Base-by-base conservation (phyloP, 2,888 invertebrate genomes). In the Corythucha ciliata region DNA sequence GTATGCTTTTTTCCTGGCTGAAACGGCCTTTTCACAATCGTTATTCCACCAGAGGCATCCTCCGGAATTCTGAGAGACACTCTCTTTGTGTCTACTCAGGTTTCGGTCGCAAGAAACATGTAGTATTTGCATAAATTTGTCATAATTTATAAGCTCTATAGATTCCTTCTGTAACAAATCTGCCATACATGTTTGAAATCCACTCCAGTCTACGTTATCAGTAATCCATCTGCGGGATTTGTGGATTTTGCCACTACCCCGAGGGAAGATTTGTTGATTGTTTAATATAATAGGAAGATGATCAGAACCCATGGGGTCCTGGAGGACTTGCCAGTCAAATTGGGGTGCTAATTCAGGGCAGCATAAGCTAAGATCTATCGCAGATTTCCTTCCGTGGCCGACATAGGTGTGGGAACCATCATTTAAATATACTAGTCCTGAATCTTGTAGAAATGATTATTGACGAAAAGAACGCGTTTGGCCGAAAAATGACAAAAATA, bases 231-330 rank as follows among this genome's bases (percentile, higher is more conserved):
- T 45, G 3, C 33, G 6, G 22, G 20, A 4, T 5, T 25, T 18
- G n/a, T n/a, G n/a, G n/a, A n/a, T n/a, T 2, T 4, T 3, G 4
- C 21, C 10, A 16, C 8, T 25, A 5, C 22, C 6, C 7, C n/a
- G 14, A 4, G 10, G 16, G n/a, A n/a, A 34, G 4, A 8, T 24
- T 14, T 25, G 36, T 3, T 10, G 16, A n/a, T 20, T 8, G 4
- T n/a, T 21, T 3, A 49, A 33, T 8, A 41, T 2, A 14, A 14
- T 14, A 10, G 41, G 41, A 6, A 8, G 25, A 24, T 49, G 49
- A 14, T 49, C 42, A n/a, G 41, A 41, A 18, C 49, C 42, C 21
- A 42, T 20, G 1, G 40, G 7, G 32, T 49, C 49, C 12, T 42
- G 41, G 5, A 32, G 14, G 12, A 41, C 6, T n/a, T 24, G 12